A percentile compares a stretch with the other conserved stretches of the same genome.
Conservation (phyloP, 2,113 vertebrate genomes). For the Clarias magur region DNA sequence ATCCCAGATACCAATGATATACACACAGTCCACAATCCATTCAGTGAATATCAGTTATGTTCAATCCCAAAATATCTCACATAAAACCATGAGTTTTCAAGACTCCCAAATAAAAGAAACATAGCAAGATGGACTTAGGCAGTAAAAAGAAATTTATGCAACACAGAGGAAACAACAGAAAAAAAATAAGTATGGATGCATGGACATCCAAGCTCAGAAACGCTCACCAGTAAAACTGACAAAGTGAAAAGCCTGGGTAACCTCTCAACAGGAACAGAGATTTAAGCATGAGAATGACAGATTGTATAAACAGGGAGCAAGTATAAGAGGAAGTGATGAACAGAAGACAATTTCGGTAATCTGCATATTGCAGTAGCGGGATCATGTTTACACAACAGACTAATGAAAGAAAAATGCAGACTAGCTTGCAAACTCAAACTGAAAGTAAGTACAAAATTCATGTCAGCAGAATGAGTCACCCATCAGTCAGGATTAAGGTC, state of each 20-base stretch:
- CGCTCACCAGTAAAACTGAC: neutral
- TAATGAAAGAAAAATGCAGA: neutral
- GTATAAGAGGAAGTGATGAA: conserved; percentile 19
- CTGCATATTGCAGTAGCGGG: neutral
- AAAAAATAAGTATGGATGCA: neutral
- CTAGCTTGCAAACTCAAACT: neutral
- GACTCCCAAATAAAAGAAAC: neutral
- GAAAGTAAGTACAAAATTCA: neutral
- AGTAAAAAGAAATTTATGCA: neutral
- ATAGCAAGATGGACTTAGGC: neutral
- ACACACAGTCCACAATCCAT: conserved; percentile 10
- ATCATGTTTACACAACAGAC: neutral
- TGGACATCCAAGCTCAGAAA: neutral
- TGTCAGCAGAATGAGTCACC: conserved; percentile 13
- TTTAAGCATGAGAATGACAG: neutral
- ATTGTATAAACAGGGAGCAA: neutral
- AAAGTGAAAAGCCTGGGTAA: neutral
- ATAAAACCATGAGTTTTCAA: neutral
- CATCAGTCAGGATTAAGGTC: neutral
- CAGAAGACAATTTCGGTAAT: neutral
- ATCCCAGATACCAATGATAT: conserved; percentile 27
- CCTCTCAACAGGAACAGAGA: conserved; percentile 1
- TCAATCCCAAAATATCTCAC: neutral
- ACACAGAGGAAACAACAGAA: neutral
- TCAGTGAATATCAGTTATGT: neutral